These are phyloP conservation scores for Origma solitaria DNA, from an alignment of 2,113 vertebrate genomes.

Conservation along the genomic window DNA sequence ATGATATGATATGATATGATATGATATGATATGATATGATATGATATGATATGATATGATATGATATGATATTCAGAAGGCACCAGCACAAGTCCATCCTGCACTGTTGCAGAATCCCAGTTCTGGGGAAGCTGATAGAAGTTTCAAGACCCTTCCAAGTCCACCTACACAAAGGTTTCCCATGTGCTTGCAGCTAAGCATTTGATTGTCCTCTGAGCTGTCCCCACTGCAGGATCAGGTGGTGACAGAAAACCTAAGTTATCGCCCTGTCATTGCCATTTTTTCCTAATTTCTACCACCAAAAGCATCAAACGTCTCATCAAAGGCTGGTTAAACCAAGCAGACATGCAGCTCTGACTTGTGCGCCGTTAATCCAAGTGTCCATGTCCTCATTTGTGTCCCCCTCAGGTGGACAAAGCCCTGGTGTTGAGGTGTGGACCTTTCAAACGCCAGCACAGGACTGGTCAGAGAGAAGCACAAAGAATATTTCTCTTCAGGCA, in stretches of 20 bases:
- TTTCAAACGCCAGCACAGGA: background rate
- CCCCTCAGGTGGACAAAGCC: background rate
- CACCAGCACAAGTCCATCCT: background rate
- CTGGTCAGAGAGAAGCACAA: background rate
- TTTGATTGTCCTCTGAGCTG: background rate
- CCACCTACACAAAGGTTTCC: background rate
- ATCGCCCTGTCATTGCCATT: background rate
- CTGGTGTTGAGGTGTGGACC: background rate
- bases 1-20: too few relatives aligned
- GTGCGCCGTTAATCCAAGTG: background rate
- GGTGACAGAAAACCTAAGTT: background rate
- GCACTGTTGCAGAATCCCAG: background rate
- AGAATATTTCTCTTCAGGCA: background rate
- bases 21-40: too few relatives aligned
- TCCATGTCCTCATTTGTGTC: background rate
- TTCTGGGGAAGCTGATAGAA: background rate
- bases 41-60: too few relatives aligned
- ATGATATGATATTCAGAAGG: background rate
- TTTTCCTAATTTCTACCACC: background rate
- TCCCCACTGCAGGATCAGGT: background rate
- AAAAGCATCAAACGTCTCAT: background rate
- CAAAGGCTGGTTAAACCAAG: background rate
- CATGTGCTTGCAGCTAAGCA: background rate
- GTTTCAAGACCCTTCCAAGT: background rate
- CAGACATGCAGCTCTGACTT: background rate